Conservation (phyloP, 2,797 vertebrate genomes). For the Artibeus jamaicensis region DNA sequence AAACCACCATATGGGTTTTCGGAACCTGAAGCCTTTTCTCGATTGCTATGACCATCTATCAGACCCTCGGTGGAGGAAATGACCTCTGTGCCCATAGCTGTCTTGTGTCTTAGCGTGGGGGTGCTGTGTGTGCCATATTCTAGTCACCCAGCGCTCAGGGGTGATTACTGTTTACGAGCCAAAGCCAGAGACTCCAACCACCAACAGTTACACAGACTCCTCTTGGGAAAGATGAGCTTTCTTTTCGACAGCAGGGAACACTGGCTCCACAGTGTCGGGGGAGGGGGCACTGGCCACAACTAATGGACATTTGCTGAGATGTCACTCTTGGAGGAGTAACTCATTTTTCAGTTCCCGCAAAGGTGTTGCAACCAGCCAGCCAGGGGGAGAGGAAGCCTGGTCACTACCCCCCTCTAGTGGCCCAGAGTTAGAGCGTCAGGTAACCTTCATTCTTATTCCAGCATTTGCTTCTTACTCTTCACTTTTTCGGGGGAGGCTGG, state of each 20-base stretch:
- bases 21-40: neutral
- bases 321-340: neutral
- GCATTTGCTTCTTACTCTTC: neutral
- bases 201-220: neutral
- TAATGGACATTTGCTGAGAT: neutral
- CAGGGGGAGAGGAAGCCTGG: constrained; percentile 6
- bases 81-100: neutral
- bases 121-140: neutral
- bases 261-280: accelerated
- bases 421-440: neutral
- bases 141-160: neutral
- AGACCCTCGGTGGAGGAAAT: neutral
- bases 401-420: constrained; percentile 68
- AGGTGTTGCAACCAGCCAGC: neutral
- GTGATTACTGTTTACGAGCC: neutral
- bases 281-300: neutral
- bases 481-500: neutral
- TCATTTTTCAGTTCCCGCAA: neutral
- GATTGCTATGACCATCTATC: neutral
- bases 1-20: neutral
- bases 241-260: neutral
- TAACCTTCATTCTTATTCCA: neutral
- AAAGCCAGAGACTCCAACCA: neutral
- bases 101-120: neutral
- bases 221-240: neutral